These are phyloP conservation scores for Danio choprae DNA, from an alignment of 2,797 vertebrate species.

Conservation along the genomic window DNA sequence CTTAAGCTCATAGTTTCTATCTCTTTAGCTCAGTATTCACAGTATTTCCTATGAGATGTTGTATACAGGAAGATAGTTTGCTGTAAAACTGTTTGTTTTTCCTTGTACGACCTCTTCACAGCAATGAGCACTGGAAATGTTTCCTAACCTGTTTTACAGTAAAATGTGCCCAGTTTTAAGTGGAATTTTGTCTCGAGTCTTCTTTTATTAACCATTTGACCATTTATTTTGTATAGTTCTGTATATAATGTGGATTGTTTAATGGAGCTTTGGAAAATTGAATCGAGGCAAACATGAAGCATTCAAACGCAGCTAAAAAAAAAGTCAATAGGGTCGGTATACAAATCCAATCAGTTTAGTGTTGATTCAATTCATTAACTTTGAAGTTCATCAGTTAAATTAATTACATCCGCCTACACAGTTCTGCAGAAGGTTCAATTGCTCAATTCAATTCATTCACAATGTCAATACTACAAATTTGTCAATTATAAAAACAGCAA, in stretches of 20 bases:
- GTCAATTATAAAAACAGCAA: neutral
- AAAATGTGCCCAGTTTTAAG: slow-evolving; percentile 67
- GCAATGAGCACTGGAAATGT: slow-evolving; percentile 65
- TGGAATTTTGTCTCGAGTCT: slow-evolving; percentile 49
- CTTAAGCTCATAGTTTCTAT: slow-evolving; percentile 62
- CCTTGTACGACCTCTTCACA: slow-evolving; percentile 65
- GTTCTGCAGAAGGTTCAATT: neutral
- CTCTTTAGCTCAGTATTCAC: slow-evolving; percentile 62
- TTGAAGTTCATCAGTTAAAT: neutral
- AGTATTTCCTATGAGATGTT: slow-evolving; percentile 50
- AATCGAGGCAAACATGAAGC: neutral
- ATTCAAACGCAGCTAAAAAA: too few species aligned
- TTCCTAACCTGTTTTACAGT: slow-evolving; percentile 70
- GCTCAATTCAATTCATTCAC: neutral
- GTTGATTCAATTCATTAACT: neutral
- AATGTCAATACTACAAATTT: too few species aligned
- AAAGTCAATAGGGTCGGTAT: neutral
- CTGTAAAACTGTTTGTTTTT: slow-evolving; percentile 63
- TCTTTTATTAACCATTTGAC: slow-evolving; percentile 24
- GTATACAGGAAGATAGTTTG: slow-evolving; percentile 57
- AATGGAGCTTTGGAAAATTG: neutral
- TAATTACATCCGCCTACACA: neutral
- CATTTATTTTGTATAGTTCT: too few species aligned
- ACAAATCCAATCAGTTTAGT: neutral
- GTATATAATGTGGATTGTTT: neutral